Base-by-base conservation (phyloP, 2,113 vertebrate genomes). In the Equus przewalskii region DNA sequence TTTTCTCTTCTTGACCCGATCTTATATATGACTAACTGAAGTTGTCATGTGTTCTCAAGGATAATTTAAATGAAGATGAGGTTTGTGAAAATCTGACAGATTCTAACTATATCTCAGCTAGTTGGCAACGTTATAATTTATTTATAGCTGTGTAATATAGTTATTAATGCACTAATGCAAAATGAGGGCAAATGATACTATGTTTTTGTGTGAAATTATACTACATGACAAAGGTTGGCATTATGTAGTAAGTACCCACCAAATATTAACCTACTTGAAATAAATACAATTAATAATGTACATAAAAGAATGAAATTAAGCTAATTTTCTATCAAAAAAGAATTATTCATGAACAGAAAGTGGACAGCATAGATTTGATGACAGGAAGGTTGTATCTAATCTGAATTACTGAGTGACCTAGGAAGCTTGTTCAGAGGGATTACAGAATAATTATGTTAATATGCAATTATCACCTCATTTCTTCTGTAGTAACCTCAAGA, bases 361-460 rank as follows among this genome's bases (percentile, higher is more conserved):
- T 99, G 98, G 99, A 98, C 99, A 99, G 96, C 99, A 99, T 98
- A 97, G 97, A 98, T 98, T 98, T 98, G 98, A 98, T 99, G 98
- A 99, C 98, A 98, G 97, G 98, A 98, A 98, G 98, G 98, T 99
- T 99, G 98, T 97, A 97, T 98, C 98, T 99, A 97, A 98, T 98
- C 98, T 98, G 99, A 99, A 98, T 99, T 98, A 99, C 98, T 99
- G 98, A 99, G 98, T 99, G 99, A 99, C 99, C 99, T 98, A 98
- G 98, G 98, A 99, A 98, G 98, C 98, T 99, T 99, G 98, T 99
- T 99, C 98, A 98, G 97, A 98, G 98, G 99, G 98, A 99, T 99
- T 99, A 98, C 98, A 97, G 98, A 99, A 99, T 99, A 99, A 99
- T 99, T 99, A 99, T 99, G 99, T 99, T 99, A 99, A 99, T 99